A percentile compares a stretch with the other conserved stretches of the same genome.
phyloP scores from a whole-genome alignment of 2,888 invertebrate genomes.

The Polydrusus tereticollis region DNA sequence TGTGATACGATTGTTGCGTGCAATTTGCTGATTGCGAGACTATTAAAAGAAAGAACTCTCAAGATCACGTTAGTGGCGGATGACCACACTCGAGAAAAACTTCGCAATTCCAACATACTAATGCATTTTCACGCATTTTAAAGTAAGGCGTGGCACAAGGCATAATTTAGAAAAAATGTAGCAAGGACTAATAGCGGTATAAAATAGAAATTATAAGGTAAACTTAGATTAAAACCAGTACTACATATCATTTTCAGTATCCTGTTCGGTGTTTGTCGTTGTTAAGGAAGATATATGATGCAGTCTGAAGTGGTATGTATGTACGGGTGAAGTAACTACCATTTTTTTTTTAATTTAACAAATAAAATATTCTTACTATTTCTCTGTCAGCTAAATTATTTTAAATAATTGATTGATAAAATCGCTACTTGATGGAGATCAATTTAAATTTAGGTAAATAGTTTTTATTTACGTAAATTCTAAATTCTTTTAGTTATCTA shows the following conservation, averaged over 20 bases:
- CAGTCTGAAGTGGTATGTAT: constrained; percentile 41
- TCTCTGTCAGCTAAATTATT: too few relatives aligned
- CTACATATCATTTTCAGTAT: constrained; percentile 41
- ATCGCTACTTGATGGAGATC: too few relatives aligned
- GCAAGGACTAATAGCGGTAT: constrained; percentile 64
- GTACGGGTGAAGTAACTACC: constrained; percentile 24
- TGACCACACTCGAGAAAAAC: constrained; percentile 22
- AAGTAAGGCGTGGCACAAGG: constrained; percentile 56
- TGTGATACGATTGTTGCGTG: background rate
- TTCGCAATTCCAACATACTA: constrained; percentile 5
- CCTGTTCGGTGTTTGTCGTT: constrained; percentile 40
- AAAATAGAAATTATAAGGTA: constrained; percentile 58
- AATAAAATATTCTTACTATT: too few relatives aligned
- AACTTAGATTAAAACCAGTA: constrained; percentile 38
- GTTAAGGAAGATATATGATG: constrained; percentile 36
- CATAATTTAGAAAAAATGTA: constrained; percentile 55
- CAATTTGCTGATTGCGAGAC: background rate
- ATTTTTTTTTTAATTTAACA: constrained; percentile 8
- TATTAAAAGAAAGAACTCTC: background rate
- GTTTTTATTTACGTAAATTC: too few relatives aligned
- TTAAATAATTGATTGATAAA: too few relatives aligned
- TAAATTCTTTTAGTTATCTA: too few relatives aligned
- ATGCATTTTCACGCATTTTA: constrained; percentile 51
- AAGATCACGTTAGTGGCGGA: constrained; percentile 16
- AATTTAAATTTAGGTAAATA: too few relatives aligned